Conservation (phyloP, 2,113 vertebrate species). For the Oxyruncus cristatus region DNA sequence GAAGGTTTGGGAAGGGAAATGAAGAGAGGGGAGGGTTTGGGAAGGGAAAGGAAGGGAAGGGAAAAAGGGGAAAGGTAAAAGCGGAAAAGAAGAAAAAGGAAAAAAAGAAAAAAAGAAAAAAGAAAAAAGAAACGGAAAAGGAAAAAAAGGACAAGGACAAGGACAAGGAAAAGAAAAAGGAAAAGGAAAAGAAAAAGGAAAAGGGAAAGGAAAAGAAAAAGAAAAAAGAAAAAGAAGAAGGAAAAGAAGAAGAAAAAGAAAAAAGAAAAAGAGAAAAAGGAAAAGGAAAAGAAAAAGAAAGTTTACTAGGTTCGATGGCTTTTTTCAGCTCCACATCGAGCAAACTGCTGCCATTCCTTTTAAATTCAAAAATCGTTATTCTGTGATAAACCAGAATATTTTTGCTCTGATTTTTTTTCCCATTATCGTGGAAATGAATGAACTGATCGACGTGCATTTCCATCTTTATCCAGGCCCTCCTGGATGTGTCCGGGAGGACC, state of each 20-base stretch:
- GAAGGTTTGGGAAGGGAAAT: background rate
- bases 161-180: accelerated
- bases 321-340: background rate
- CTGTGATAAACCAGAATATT: accelerated
- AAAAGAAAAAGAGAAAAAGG: accelerated
- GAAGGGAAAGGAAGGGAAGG: accelerated
- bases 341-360: background rate
- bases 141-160: too few species aligned
- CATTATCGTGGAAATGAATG: accelerated
- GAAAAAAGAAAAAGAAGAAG: too few species aligned
- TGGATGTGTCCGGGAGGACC: background rate
- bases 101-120: too few species aligned
- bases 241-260: accelerated
- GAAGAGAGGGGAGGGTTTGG: background rate
- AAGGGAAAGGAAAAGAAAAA: accelerated
- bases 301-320: background rate
- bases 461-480: accelerated
- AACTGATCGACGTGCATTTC: accelerated
- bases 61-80: too few species aligned
- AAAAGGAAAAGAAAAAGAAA: accelerated
- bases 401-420: accelerated
- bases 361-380: accelerated
- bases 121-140: accelerated
- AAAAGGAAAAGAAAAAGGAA: accelerated
- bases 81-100: accelerated